These are phyloP conservation scores for Oceanodroma tethys DNA, from an alignment of 2,113 vertebrate genomes.

Conservation along the genomic window DNA sequence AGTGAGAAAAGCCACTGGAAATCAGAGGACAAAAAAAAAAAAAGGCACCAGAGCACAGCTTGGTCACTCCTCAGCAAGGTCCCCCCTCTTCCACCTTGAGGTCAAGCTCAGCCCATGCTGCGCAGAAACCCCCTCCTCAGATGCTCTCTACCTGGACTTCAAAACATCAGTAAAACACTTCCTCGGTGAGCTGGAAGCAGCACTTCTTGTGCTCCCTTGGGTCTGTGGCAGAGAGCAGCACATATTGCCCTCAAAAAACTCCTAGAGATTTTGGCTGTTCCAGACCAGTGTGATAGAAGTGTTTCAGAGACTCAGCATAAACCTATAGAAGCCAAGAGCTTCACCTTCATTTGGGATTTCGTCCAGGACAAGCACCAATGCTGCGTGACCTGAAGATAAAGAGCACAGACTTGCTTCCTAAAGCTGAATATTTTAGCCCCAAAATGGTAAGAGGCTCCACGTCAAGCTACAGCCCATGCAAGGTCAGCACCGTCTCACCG, in stretches of 20 bases:
- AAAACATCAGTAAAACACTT: background rate
- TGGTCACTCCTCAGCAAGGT: background rate
- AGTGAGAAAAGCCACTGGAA: background rate
- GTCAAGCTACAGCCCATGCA: background rate
- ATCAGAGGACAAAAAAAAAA: background rate
- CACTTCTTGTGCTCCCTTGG: background rate
- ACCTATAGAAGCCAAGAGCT: background rate
- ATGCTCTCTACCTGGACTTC: background rate
- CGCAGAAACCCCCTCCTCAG: background rate
- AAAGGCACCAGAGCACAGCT: background rate
- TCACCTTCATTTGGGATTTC: background rate
- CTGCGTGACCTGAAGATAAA: background rate
- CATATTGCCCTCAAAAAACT: background rate
- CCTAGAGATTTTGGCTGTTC: background rate
- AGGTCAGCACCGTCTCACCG: background rate
- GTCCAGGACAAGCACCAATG: background rate
- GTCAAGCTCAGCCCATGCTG: background rate
- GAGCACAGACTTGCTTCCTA: background rate
- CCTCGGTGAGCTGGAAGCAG: background rate
- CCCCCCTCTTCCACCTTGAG: background rate
- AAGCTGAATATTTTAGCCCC: background rate
- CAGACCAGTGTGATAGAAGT: background rate
- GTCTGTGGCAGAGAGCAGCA: background rate
- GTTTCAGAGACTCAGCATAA: background rate
- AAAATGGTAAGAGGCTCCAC: background rate